These are phyloP conservation scores for Chrysodeixis includens DNA, from an alignment of 2,888 invertebrate genomes.

Conservation along the genomic window DNA sequence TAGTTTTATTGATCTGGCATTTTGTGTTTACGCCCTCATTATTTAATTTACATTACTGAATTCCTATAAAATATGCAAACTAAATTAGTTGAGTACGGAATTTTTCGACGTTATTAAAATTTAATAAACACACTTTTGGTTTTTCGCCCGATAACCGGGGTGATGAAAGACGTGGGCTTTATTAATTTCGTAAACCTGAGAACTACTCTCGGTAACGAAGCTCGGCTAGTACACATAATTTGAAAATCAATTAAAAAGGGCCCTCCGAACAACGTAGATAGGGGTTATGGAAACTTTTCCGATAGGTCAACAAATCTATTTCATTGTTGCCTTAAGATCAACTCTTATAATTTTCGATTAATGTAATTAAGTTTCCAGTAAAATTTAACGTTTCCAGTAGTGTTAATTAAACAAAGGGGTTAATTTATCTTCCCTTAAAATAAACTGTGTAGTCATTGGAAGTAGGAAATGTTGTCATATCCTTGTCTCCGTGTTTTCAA, in stretches of 20 bases:
- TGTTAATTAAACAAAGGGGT: constrained; percentile 38
- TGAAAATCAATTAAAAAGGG: constrained; percentile 4
- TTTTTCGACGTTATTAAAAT: background rate
- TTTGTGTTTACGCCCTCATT: background rate
- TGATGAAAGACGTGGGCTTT: background rate
- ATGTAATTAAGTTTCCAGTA: constrained; percentile 29
- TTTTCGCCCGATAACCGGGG: too few species aligned
- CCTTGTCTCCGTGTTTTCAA: constrained; percentile 7
- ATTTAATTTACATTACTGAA: background rate
- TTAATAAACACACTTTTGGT: too few species aligned
- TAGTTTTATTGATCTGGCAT: background rate
- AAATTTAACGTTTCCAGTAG: constrained; percentile 40
- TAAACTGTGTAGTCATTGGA: constrained; percentile 24
- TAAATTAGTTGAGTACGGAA: background rate
- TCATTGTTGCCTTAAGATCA: background rate
- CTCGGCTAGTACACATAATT: background rate
- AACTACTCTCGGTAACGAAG: constrained; percentile 1
- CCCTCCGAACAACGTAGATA: background rate
- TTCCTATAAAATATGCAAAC: background rate
- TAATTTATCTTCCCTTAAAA: constrained; percentile 13
- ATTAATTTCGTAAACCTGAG: constrained; percentile 2
- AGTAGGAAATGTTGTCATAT: constrained; percentile 19
- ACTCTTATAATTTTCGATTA: constrained; percentile 1
- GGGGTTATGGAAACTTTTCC: background rate
- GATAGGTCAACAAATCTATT: background rate